phyloP scores from a whole-genome alignment of 2,797 vertebrate genomes.

The Melanotaenia parkinsoni region DNA sequence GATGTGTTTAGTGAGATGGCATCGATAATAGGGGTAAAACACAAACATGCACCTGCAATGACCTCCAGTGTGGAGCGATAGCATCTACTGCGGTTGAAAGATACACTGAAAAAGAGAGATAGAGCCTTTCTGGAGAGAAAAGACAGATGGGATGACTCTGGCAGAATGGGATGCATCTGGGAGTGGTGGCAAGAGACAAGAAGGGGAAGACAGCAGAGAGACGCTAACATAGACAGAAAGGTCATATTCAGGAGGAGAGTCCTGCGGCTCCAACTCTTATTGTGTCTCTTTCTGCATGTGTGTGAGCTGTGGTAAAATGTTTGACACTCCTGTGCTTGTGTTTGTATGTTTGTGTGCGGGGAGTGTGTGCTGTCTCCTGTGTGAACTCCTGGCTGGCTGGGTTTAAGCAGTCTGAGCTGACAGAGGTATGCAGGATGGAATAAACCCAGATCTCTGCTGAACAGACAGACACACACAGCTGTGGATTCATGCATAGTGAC shows the following conservation, averaged over 20 bases:
- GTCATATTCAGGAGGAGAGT: slow-evolving; percentile 52
- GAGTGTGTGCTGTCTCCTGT: slow-evolving; percentile 53
- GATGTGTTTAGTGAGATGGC: slow-evolving; percentile 50
- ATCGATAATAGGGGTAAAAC: slow-evolving; percentile 63
- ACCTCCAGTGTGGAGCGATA: slow-evolving; percentile 63
- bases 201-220: slow-evolving; percentile 23
- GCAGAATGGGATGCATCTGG: slow-evolving; percentile 21
- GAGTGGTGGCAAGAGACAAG: slow-evolving; percentile 23
- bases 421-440: slow-evolving; percentile 69
- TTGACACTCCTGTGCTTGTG: slow-evolving; percentile 18
- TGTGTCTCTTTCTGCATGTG: slow-evolving; percentile 20
- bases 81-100: slow-evolving; percentile 56
- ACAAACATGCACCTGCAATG: slow-evolving; percentile 66
- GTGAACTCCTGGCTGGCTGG: slow-evolving; percentile 64
- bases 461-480: slow-evolving; percentile 54
- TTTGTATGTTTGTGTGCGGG: slow-evolving; percentile 1
- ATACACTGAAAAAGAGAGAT: slow-evolving; percentile 32
- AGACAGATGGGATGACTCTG: slow-evolving; percentile 30
- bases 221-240: slow-evolving; percentile 40
- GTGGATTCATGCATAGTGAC: slow-evolving; percentile 39
- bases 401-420: slow-evolving; percentile 68
- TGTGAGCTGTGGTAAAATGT: slow-evolving; percentile 18
- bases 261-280: slow-evolving; percentile 14
- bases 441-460: slow-evolving; percentile 72
- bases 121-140: slow-evolving; percentile 11